Evolutionary conservation across 2,113 vertebrate genomes (phyloP).

Genomic region (Leucosticte australis): DNA sequence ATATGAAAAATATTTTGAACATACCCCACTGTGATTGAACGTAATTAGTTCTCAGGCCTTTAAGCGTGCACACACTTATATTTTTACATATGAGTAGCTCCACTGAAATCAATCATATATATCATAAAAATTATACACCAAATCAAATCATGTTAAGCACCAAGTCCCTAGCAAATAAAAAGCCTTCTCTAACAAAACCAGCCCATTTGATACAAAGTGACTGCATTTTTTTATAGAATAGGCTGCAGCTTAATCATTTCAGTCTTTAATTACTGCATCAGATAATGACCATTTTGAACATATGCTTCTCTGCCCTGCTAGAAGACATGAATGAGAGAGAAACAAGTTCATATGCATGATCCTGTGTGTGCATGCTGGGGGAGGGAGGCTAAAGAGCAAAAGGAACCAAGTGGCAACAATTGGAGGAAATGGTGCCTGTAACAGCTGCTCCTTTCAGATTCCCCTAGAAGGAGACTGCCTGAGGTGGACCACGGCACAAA

Average conservation of each 20-base stretch:
- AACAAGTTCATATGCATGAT: conserved; percentile 82
- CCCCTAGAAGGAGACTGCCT: conserved; percentile 84
- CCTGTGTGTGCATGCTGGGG: conserved; percentile 38
- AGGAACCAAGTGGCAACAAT: conserved; percentile 71
- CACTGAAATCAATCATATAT: conserved; percentile 7
- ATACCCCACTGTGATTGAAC: not conserved
- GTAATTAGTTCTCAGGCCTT: conserved; percentile 19
- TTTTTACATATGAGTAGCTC: not conserved
- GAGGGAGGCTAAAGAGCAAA: conserved; percentile 36
- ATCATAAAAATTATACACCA: conserved; percentile 11
- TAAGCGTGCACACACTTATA: not conserved
- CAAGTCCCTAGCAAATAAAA: not conserved
- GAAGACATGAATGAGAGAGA: conserved; percentile 64
- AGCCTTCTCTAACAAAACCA: not conserved
- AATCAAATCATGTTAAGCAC: conserved; percentile 1
- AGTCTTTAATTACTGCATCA: conserved; percentile 78
- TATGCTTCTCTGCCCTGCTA: conserved; percentile 82
- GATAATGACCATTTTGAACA: conserved; percentile 82
- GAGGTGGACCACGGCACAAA: conserved; percentile 85
- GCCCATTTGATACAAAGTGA: not conserved
- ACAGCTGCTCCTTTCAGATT: conserved; percentile 89
- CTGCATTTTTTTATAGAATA: conserved; percentile 3
- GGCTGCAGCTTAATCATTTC: conserved; percentile 39
- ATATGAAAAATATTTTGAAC: not conserved
- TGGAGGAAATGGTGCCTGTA: conserved; percentile 82